Conservation (phyloP, 2,888 invertebrate species). For the Deilephila porcellus region DNA sequence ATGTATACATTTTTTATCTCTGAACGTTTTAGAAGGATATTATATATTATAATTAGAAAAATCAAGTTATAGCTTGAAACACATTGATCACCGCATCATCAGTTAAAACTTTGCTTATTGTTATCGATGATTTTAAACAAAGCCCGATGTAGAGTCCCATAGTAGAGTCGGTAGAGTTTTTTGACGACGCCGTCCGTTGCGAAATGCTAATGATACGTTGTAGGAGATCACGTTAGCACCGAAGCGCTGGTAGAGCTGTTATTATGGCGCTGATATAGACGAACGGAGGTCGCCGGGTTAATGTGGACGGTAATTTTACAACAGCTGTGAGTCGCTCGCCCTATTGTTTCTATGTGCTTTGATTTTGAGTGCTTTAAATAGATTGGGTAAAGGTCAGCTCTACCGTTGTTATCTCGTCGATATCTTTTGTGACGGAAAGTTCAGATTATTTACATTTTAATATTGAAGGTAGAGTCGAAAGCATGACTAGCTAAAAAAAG, state of each 20-base stretch:
- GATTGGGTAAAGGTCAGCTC: conserved; percentile 11
- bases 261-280: conserved; percentile 21
- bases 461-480: too few relatives aligned
- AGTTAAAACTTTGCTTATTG: background rate
- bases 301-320: conserved; percentile 18
- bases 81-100: too few relatives aligned
- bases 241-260: conserved; percentile 6
- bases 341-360: conserved; percentile 13
- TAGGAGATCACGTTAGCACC: conserved; percentile 9
- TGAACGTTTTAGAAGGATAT: too few relatives aligned
- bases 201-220: conserved; percentile 22
- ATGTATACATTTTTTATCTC: background rate
- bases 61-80: too few relatives aligned
- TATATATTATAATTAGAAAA: too few relatives aligned
- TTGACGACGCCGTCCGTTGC: conserved; percentile 13
- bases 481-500: too few relatives aligned
- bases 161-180: conserved; percentile 4
- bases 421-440: background rate
- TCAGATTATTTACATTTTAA: too few relatives aligned
- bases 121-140: background rate
- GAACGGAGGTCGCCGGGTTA: conserved; percentile 15
- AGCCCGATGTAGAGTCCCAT: background rate
- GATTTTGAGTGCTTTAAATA: background rate
- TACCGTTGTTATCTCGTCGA: background rate
- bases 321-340: background rate